These are phyloP conservation scores for Acleris sparsana DNA, from an alignment of 2,888 invertebrate species.

Conservation along the genomic window DNA sequence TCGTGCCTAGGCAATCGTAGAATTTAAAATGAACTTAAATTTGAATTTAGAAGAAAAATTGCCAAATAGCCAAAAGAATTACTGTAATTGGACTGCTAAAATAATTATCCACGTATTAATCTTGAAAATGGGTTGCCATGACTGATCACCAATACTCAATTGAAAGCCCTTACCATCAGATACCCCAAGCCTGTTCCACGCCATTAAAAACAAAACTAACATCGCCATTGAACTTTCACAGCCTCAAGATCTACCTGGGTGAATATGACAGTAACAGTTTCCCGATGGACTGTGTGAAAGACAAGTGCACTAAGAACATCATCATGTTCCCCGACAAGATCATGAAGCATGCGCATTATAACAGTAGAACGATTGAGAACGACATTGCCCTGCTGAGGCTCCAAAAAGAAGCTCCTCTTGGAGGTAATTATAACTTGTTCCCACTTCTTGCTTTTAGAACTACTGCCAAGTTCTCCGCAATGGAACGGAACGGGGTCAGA, in stretches of 20 bases:
- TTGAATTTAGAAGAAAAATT: too few species aligned
- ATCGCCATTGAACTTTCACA: neutral
- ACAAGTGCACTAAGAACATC: neutral
- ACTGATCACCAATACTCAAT: too few species aligned
- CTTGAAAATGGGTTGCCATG: too few species aligned
- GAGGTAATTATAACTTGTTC: neutral
- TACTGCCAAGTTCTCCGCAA: neutral
- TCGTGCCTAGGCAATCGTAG: too few species aligned
- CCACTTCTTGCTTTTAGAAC: too few species aligned
- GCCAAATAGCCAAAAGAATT: too few species aligned
- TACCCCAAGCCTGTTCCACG: too few species aligned
- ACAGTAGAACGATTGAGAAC: neutral
- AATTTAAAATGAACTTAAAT: too few species aligned
- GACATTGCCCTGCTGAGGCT: constrained; percentile 10
- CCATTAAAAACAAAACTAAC: too few species aligned
- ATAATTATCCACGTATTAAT: too few species aligned
- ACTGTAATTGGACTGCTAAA: too few species aligned
- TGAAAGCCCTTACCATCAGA: neutral
- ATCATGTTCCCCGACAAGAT: neutral
- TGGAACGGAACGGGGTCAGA: too few species aligned
- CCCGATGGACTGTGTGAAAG: neutral
- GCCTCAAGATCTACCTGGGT: neutral
- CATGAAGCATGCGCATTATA: neutral
- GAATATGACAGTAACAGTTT: constrained; percentile 5
- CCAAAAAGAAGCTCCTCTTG: neutral